Base-by-base conservation (phyloP, 1,140 invertebrate genomes). In the Anagrus nilaparvatae region DNA sequence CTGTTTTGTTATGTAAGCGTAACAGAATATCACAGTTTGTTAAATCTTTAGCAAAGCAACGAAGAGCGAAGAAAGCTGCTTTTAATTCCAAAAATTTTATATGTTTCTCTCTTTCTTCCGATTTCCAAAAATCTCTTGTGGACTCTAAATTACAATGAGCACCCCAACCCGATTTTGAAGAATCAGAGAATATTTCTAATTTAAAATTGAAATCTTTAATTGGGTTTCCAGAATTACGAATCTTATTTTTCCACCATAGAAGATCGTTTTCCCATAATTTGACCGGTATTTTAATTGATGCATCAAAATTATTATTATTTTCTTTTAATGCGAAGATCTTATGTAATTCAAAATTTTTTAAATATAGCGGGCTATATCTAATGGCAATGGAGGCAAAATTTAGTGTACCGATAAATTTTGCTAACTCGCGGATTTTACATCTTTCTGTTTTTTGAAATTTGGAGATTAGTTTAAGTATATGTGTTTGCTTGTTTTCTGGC, bases 1-100 rank as follows among this genome's bases (percentile, higher is more conserved):
- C 47, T 10, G 49, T 53, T 13, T 44, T 51, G 16, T 51, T 50
- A 32, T 52, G 49, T 9, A 57, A 39, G 13, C 48, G 27, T 9
- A 55, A 31, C 4, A 52, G 29, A 13, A 55, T 52, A 29, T 59
- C 54, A 55, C 54, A 51, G 32, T 55, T 41, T 44, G 39, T 33
- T 3, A 16, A 21, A 12, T 44, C 28, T 18, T 30, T 43, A 7
- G 44, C 46, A 17, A 49, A 48, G 24, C 40, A 46, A 34, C 47
- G 44, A n/a, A 53, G 21, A 2, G 39, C 49, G n/a, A 46, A 46
- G 27, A 48, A 48, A 8, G 35, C 39, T 1, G 48, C 43, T n/a
- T 31, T 24, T 7, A 52, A 24, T 36, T 50, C 48, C 19, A 50
- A 33, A 20, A 36, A 36, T 28, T 52, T 52, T 19, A 52, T 49